Conservation (phyloP, 2,113 vertebrate species). For the Urocitellus parryii region DNA sequence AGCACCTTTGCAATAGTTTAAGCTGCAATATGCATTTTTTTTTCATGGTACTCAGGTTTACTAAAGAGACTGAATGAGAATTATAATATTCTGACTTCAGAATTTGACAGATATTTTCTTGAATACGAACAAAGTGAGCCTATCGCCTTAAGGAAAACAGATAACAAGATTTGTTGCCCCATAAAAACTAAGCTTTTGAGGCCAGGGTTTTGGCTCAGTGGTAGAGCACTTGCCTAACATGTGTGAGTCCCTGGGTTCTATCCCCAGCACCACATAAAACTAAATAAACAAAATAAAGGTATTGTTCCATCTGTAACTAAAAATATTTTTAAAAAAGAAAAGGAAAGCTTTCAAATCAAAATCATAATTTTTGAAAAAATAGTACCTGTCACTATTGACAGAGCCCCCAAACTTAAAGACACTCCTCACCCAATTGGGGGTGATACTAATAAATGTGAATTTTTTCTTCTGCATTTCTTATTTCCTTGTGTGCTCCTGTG, state of each 20-base stretch:
- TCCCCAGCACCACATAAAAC: too few relatives aligned
- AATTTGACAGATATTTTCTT: background rate
- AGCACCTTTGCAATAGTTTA: background rate
- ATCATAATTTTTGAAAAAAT: conserved; percentile 3
- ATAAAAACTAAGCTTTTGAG: background rate
- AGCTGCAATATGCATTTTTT: background rate
- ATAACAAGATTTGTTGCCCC: background rate
- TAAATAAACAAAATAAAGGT: too few relatives aligned
- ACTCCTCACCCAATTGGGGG: background rate
- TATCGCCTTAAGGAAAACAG: background rate
- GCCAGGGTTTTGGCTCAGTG: too few relatives aligned
- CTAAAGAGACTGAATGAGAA: conserved; percentile 19
- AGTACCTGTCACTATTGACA: background rate
- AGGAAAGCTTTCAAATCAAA: conserved; percentile 28
- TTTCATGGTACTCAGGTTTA: background rate
- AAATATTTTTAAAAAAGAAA: too few relatives aligned
- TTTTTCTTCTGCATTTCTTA: background rate
- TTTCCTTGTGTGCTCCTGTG: background rate
- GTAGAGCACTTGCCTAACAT: too few relatives aligned
- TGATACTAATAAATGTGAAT: background rate
- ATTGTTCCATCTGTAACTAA: too few relatives aligned
- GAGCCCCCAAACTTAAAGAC: background rate
- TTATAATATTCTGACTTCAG: background rate
- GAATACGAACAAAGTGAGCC: background rate
- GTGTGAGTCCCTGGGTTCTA: too few relatives aligned